Evolutionary conservation across 2,888 invertebrate genomes (phyloP).

Genomic region (Lepidocyrtoides sp.): DNA sequence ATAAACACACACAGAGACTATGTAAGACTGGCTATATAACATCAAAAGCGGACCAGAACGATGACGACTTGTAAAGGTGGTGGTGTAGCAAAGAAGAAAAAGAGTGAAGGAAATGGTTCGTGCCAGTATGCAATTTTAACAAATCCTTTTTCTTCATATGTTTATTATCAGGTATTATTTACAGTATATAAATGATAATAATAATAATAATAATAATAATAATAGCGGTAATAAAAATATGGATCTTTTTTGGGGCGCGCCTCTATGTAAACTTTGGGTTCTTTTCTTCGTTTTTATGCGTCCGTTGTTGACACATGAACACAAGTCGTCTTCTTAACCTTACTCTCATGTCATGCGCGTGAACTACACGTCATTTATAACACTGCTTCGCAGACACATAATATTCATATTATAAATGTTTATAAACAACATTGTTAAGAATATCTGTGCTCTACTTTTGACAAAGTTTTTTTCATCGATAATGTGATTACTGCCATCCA

Average conservation of each 20-base stretch:
- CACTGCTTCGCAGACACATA: neutral
- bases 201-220: slow-evolving; percentile 25
- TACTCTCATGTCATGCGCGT: slow-evolving; percentile 43
- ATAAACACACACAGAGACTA: neutral
- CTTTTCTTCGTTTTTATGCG: slow-evolving; percentile 35
- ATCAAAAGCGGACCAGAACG: neutral
- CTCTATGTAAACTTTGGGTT: slow-evolving; percentile 68
- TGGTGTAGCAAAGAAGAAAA: neutral
- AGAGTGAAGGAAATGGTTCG: slow-evolving; percentile 65
- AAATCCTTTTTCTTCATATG: slow-evolving; percentile 53
- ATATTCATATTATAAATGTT: too few relatives aligned
- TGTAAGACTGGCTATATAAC: neutral
- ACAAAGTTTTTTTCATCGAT: neutral
- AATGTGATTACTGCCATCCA: slow-evolving; percentile 44
- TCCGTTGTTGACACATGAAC: slow-evolving; percentile 71
- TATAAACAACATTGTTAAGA: neutral
- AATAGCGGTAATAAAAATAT: slow-evolving; percentile 60
- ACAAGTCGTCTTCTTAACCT: slow-evolving; percentile 70
- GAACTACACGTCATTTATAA: slow-evolving; percentile 42
- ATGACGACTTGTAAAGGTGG: neutral
- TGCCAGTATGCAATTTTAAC: slow-evolving; percentile 77
- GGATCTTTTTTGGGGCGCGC: slow-evolving; percentile 47
- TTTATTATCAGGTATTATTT: slow-evolving; percentile 70
- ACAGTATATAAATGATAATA: slow-evolving; percentile 56
- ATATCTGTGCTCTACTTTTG: neutral